A percentile compares a stretch with the other conserved stretches of the same genome.
phyloP scores from a whole-genome alignment of 2,113 vertebrate species.

The Chlorodrepanis virens region DNA sequence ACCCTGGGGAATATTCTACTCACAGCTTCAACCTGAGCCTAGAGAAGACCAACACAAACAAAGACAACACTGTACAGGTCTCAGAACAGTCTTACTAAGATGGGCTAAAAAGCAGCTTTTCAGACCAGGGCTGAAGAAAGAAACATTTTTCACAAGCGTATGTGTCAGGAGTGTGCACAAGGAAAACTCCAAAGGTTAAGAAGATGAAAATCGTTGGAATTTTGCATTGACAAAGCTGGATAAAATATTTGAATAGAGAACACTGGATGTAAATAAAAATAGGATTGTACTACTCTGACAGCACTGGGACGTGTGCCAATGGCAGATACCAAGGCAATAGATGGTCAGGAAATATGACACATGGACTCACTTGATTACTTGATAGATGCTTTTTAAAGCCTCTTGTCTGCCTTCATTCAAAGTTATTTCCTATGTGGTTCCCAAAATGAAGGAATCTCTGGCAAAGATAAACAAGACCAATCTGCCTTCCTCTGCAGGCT shows the following conservation, averaged over 20 bases:
- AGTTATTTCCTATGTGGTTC: constrained; percentile 59
- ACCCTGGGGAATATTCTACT: neutral
- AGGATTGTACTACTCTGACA: neutral
- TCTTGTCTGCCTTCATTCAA: constrained; percentile 40
- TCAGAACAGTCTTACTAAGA: neutral
- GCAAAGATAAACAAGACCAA: constrained; percentile 46
- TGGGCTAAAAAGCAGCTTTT: neutral
- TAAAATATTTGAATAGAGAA: neutral
- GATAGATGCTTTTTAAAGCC: constrained; percentile 61
- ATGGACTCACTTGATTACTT: constrained; percentile 24
- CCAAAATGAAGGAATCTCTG: constrained; percentile 48
- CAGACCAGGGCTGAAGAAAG: neutral
- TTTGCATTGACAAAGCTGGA: neutral
- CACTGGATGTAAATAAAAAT: constrained; percentile 22
- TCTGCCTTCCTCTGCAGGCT: constrained; percentile 41
- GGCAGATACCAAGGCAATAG: constrained; percentile 45
- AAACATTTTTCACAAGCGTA: neutral
- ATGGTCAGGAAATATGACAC: constrained; percentile 58
- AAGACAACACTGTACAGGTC: neutral
- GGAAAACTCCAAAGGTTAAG: neutral
- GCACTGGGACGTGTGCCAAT: neutral
- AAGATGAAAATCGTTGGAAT: neutral
- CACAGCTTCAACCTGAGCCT: neutral
- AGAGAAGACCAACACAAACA: constrained; percentile 26
- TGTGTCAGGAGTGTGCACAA: neutral